Conservation (phyloP, 2,888 invertebrate species). For the Philereme vetulata region DNA sequence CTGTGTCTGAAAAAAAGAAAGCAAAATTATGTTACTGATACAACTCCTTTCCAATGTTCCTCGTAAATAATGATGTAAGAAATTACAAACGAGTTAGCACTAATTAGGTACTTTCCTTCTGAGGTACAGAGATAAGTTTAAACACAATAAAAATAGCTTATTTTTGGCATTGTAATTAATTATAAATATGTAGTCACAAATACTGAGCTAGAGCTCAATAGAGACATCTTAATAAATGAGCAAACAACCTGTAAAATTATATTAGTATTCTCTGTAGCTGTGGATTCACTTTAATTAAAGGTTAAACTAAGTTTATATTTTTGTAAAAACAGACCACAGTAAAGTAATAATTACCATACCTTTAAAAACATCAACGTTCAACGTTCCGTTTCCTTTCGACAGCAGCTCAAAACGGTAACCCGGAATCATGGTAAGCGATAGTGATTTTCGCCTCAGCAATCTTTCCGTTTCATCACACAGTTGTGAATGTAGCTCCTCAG, state of each 20-base stretch:
- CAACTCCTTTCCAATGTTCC: slow-evolving; percentile 3
- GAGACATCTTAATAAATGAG: not conserved
- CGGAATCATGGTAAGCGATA: slow-evolving; percentile 77
- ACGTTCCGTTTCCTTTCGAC: slow-evolving; percentile 78
- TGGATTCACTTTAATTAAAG: too few species aligned
- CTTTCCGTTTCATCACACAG: slow-evolving; percentile 76
- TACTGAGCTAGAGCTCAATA: not conserved
- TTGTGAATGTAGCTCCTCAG: slow-evolving; percentile 76
- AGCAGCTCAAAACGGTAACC: slow-evolving; percentile 78
- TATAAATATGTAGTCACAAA: not conserved
- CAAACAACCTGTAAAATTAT: too few species aligned
- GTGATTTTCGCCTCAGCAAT: slow-evolving; percentile 76
- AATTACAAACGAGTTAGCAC: not conserved
- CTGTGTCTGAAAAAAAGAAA: slow-evolving; percentile 48
- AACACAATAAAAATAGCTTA: not conserved
- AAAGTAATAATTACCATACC: slow-evolving; percentile 50
- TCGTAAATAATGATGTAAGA: too few species aligned
- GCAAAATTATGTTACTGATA: not conserved
- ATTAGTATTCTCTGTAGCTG: too few species aligned
- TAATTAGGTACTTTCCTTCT: not conserved
- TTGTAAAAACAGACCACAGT: not conserved
- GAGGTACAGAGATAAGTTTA: not conserved
- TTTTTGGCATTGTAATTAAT: not conserved
- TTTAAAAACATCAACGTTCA: slow-evolving; percentile 76
- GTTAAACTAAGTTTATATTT: too few species aligned